Conservation (phyloP, 2,888 invertebrate genomes). For the Drosophila melanosoma region DNA sequence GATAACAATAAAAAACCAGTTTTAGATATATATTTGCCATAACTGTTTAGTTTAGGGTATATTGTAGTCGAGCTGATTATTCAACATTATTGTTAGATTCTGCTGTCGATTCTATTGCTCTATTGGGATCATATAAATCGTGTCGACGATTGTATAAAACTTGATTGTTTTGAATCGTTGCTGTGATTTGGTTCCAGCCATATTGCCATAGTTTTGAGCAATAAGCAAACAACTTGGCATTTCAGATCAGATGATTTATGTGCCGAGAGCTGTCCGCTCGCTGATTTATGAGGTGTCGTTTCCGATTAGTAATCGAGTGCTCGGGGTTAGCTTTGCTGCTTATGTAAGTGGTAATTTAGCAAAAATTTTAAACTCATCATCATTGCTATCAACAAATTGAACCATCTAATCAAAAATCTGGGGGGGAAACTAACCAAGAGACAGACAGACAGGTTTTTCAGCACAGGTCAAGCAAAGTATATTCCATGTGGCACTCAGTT, state of each 20-base stretch:
- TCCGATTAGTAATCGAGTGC: conserved; percentile 65
- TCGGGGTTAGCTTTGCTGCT: conserved; percentile 45
- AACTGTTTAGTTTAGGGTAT: neutral
- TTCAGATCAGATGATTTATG: conserved; percentile 74
- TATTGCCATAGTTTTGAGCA: conserved; percentile 53
- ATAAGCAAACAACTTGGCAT: conserved; percentile 62
- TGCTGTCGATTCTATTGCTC: conserved; percentile 16
- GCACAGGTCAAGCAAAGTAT: neutral
- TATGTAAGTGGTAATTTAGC: conserved; percentile 43
- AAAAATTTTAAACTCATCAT: neutral
- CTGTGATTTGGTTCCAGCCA: conserved; percentile 59
- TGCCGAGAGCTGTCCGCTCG: conserved; percentile 27
- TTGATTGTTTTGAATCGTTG: conserved; percentile 65
- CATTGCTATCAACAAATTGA: neutral
- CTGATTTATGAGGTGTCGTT: conserved; percentile 74
- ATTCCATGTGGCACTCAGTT: neutral
- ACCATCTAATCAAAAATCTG: neutral
- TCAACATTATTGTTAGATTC: neutral
- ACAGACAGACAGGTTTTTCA: neutral
- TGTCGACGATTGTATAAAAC: conserved; percentile 51
- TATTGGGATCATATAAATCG: conserved; percentile 61
- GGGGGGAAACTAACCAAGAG: neutral
- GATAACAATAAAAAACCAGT: neutral
- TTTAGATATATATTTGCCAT: accelerated
- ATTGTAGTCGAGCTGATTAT: neutral